phyloP scores from a whole-genome alignment of 2,888 invertebrate genomes.

The Flexamia atlantica region DNA sequence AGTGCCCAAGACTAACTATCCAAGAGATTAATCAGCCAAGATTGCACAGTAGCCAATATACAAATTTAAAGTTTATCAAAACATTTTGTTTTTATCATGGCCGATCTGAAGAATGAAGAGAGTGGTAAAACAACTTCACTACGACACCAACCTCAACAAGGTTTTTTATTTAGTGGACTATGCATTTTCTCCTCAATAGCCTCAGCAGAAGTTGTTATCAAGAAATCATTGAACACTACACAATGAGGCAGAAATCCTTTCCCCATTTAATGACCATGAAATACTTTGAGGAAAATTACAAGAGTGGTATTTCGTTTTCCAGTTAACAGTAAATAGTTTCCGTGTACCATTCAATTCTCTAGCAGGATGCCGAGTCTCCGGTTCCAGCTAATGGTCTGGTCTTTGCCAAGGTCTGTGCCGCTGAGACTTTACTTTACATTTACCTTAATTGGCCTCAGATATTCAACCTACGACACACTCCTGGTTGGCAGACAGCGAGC shows the following conservation, averaged over 20 bases:
- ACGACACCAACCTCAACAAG: too few species aligned
- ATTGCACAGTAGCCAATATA: too few species aligned
- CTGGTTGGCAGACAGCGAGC: neutral
- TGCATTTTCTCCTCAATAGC: too few species aligned
- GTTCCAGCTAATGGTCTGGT: constrained; percentile 8
- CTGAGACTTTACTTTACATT: neutral
- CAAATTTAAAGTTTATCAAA: too few species aligned
- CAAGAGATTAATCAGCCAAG: too few species aligned
- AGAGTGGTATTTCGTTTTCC: neutral
- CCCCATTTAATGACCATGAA: neutral
- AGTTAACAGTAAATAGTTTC: neutral
- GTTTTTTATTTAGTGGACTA: too few species aligned
- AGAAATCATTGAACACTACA: too few species aligned
- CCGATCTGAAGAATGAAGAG: too few species aligned
- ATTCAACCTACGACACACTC: neutral
- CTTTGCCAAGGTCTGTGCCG: constrained; percentile 7
- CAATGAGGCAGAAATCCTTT: neutral
- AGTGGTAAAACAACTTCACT: too few species aligned
- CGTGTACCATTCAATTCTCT: constrained; percentile 20
- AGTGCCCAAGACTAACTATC: too few species aligned
- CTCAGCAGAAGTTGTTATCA: too few species aligned
- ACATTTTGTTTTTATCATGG: too few species aligned
- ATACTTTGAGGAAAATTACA: neutral
- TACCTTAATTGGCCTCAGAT: constrained; percentile 34
- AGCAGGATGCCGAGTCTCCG: neutral